Evolutionary conservation across 2,888 invertebrate genomes (phyloP), one percentile per base, ranked within the genome.

Genomic region (Lepetodrilus schrolli): DNA sequence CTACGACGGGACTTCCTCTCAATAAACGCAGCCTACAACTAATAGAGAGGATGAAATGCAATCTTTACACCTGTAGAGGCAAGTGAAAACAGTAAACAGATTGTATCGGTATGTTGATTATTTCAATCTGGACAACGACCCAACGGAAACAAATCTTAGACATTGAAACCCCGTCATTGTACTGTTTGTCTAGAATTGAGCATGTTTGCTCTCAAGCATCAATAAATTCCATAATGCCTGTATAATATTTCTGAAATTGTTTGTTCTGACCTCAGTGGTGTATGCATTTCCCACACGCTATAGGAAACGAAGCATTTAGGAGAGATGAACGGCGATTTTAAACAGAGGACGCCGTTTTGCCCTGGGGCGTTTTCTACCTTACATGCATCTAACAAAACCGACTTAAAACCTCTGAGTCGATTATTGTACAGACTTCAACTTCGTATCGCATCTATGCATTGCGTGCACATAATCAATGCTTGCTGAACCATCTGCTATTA

Each of bases 181-280:
- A 17, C 43, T 58, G 58, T 58, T 58, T 58, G 58, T 30, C n/a
- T 17, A 58, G 58, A 58, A 58, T 58, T 58, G 58, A n/a, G 30
- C 17, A n/a, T 58, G 58, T 58, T 58, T 58, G 58, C 58, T 17
- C 58, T 58, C 58, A 58, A 58, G 34, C 58, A 58, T 58, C 58
- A 58, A 58, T 58, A 58, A 58, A 58, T 58, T 58, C 58, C 58
- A 58, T 58, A 58, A 58, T 58, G 58, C 26, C 58, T 58, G 58
- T 26, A 58, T 58, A 58, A 58, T 58, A 58, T 58, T 58, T 58
- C 58, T 58, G 17, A 58, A 58, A 58, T 26, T 58, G 58, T 58
- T 58, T 58, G 58, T 58, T 58, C 30, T 58, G 30, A 30, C 58
- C 58, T 58, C 58, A 30, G 34, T 30, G 58, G 34, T 58, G 58